A percentile compares a stretch with the other conserved stretches of the same genome.
phyloP scores from a whole-genome alignment of 92 coral and sea anemone genomes.

The Epizoanthus ramosus region DNA sequence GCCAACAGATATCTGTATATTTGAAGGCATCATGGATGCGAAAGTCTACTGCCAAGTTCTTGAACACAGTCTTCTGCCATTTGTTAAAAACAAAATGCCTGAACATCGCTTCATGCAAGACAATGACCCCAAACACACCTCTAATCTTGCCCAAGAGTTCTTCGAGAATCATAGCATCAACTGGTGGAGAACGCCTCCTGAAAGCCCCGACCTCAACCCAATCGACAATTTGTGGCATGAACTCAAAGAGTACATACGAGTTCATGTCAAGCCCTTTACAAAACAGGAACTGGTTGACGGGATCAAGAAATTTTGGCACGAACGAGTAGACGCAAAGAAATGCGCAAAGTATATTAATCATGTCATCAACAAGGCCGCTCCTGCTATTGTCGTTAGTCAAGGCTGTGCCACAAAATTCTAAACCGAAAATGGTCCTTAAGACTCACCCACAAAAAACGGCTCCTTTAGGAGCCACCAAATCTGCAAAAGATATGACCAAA shows the following conservation, averaged over 20 bases:
- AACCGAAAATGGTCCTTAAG: conserved; percentile 35
- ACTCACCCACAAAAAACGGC: conserved; percentile 11
- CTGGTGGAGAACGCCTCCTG: conserved; percentile 64
- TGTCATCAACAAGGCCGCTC: conserved; percentile 41
- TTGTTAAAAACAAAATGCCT: conserved; percentile 23
- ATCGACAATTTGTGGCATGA: conserved; percentile 64
- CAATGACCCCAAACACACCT: conserved; percentile 49
- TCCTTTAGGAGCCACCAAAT: too few species aligned
- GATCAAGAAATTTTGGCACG: conserved; percentile 48
- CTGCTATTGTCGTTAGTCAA: conserved; percentile 41
- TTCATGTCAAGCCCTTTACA: conserved; percentile 46
- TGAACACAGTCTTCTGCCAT: conserved; percentile 41
- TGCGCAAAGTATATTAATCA: conserved; percentile 49
- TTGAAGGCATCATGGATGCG: conserved; percentile 56
- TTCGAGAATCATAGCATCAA: conserved; percentile 44
- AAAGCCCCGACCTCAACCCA: conserved; percentile 63
- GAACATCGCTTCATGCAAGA: conserved; percentile 50
- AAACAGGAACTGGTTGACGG: conserved; percentile 57
- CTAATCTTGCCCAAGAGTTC: conserved; percentile 38
- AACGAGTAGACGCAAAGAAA: conserved; percentile 38
- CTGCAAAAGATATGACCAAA: too few species aligned
- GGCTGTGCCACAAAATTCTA: conserved; percentile 54
- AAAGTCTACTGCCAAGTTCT: conserved; percentile 35
- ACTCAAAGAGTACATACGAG: conserved; percentile 30
- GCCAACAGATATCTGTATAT: conserved; percentile 45